These are phyloP conservation scores for Cladorhizidae sp. DNA, from an alignment of 37 sponge, comb jelly and placozoan genomes.

Conservation along the genomic window DNA sequence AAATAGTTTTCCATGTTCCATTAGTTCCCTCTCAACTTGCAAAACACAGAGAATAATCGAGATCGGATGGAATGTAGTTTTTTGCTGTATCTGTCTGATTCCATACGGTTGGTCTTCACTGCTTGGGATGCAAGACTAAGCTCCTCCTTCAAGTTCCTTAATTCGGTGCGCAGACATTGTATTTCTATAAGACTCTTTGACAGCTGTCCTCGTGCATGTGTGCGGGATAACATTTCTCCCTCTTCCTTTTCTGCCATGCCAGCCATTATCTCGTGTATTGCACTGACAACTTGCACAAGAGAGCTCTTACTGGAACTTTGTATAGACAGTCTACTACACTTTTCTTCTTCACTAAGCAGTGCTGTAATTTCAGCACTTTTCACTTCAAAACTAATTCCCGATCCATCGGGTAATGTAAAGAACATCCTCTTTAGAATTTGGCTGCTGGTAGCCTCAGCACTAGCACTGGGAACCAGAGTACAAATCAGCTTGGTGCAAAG, in stretches of 20 bases:
- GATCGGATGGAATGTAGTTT: background rate
- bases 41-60: background rate
- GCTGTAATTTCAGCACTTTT: background rate
- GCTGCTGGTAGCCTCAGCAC: background rate
- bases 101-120: background rate
- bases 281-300: background rate
- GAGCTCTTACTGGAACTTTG: background rate
- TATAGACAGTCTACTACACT: background rate
- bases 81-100: background rate
- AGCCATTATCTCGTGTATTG: background rate
- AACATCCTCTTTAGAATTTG: background rate
- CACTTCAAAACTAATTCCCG: background rate
- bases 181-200: background rate
- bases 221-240: too few relatives aligned
- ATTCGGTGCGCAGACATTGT: background rate
- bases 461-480: background rate
- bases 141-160: background rate
- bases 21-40: slow-evolving; percentile 7
- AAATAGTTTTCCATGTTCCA: too few relatives aligned
- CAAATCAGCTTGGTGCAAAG: background rate
- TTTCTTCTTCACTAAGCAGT: background rate
- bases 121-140: background rate
- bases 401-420: background rate
- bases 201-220: background rate
- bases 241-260: background rate